These are phyloP conservation scores for Ornithoptera priamus DNA, from an alignment of 2,888 invertebrate species.

Conservation along the genomic window DNA sequence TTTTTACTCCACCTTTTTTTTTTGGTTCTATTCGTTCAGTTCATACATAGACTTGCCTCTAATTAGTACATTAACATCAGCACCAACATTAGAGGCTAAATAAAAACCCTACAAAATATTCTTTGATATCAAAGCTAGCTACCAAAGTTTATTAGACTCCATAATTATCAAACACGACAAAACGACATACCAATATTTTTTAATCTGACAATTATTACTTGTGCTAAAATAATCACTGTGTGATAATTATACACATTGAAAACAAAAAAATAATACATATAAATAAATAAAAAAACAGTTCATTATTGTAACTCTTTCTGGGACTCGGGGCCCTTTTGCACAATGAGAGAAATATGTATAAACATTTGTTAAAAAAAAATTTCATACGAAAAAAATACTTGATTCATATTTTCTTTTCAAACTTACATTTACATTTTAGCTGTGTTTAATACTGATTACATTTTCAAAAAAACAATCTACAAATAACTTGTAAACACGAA, in stretches of 20 bases:
- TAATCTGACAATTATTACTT: neutral
- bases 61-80: constrained; percentile 30
- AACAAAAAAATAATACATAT: neutral
- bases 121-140: constrained; percentile 26
- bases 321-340: too few species aligned
- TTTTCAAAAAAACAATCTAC: neutral
- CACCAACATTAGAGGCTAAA: constrained; percentile 32
- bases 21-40: neutral
- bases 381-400: neutral
- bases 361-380: neutral
- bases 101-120: constrained; percentile 27
- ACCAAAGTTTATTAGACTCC: constrained; percentile 13
- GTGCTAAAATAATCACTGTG: neutral
- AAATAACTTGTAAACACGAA: too few species aligned
- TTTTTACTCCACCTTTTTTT: neutral
- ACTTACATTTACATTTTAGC: neutral
- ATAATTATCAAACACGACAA: neutral
- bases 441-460: constrained; percentile 5
- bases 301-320: too few species aligned
- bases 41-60: neutral
- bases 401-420: neutral
- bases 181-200: neutral
- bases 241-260: neutral
- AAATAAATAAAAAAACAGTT: neutral
- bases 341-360: neutral